These are phyloP conservation scores for Lepidurus arcticus DNA, from an alignment of 1,140 invertebrate genomes.

Conservation along the genomic window DNA sequence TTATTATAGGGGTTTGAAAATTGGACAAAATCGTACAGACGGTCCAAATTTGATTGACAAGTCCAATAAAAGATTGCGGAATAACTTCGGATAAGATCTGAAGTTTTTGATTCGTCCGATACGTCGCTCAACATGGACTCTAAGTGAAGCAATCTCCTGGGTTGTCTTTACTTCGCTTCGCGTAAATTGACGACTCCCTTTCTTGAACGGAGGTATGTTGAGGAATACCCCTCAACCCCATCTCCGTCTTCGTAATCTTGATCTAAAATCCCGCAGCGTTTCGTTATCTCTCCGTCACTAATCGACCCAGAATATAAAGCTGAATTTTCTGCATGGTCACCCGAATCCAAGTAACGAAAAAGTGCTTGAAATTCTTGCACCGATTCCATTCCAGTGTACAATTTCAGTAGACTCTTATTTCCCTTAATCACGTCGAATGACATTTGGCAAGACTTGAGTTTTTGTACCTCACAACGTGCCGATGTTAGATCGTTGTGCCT, in stretches of 20 bases:
- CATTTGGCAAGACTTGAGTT: not conserved
- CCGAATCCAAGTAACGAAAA: constrained; percentile 22
- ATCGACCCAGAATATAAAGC: too few species aligned
- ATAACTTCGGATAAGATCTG: not conserved
- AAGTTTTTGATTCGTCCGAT: constrained; percentile 18
- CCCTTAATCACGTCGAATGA: not conserved
- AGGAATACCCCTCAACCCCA: not conserved
- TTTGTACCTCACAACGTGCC: not conserved
- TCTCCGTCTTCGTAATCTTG: not conserved
- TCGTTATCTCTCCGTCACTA: too few species aligned
- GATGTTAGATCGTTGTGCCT: not conserved
- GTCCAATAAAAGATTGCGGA: not conserved
- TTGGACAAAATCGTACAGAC: not conserved
- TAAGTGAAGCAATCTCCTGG: not conserved
- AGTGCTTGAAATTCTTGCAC: not conserved
- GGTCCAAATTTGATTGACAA: constrained; percentile 26
- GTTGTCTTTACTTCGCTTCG: not conserved
- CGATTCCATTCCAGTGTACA: constrained; percentile 11
- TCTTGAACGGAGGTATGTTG: constrained; percentile 1
- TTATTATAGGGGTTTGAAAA: not conserved
- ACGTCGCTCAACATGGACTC: constrained; percentile 19
- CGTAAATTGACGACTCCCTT: not conserved
- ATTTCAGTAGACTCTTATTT: not conserved
- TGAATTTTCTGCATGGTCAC: constrained; percentile 23
- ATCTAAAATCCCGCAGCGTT: too few species aligned